Evolutionary conservation across 1,140 invertebrate species (phyloP).

Genomic region (Callitettix versicolor): DNA sequence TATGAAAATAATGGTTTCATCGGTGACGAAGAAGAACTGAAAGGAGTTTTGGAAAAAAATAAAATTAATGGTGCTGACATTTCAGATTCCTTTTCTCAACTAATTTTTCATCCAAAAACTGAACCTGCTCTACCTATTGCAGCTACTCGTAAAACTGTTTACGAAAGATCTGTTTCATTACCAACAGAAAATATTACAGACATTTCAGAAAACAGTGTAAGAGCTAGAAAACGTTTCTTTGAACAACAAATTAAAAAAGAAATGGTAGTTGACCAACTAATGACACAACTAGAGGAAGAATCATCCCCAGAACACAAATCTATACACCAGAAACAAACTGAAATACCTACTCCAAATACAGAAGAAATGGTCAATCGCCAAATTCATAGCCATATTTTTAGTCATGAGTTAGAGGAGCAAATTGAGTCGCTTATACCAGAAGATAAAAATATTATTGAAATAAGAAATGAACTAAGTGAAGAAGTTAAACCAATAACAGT

Average conservation of each 20-base stretch:
- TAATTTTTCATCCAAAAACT: not conserved
- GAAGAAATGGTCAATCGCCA: constrained; percentile 29
- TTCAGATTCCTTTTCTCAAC: too few species aligned
- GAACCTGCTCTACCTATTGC: not conserved
- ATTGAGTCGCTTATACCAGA: constrained; percentile 31
- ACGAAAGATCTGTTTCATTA: constrained; percentile 37
- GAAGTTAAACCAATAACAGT: constrained; percentile 13
- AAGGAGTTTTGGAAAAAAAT: not conserved
- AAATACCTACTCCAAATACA: constrained; percentile 26
- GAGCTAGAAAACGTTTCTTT: constrained; percentile 35
- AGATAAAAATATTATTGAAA: constrained; percentile 20
- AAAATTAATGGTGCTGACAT: too few species aligned
- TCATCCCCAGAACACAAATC: constrained; percentile 38
- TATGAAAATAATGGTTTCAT: constrained; percentile 42
- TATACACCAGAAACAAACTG: constrained; percentile 19
- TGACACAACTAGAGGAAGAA: constrained; percentile 37
- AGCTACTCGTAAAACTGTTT: constrained; percentile 30
- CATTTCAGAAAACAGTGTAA: constrained; percentile 28
- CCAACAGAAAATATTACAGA: constrained; percentile 35
- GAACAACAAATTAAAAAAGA: constrained; percentile 40
- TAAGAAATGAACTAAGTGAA: constrained; percentile 11
- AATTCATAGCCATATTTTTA: constrained; percentile 33
- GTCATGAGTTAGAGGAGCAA: constrained; percentile 32
- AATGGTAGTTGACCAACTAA: constrained; percentile 37
- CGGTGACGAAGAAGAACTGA: constrained; percentile 32